Evolutionary conservation across 2,797 vertebrate species (phyloP).

Genomic region (Naso thynnoides): DNA sequence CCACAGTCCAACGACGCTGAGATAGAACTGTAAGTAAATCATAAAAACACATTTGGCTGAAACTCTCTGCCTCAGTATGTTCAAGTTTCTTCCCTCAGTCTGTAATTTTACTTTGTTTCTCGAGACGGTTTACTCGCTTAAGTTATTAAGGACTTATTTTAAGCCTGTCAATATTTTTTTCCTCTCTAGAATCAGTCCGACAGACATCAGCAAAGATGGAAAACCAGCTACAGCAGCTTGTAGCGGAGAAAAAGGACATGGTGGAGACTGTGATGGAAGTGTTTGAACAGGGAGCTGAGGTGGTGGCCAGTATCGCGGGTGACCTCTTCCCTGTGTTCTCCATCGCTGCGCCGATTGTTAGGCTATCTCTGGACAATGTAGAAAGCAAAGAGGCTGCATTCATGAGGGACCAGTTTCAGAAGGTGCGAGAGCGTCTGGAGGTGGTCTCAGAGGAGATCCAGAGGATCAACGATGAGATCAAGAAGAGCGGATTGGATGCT

Average conservation of each 20-base stretch:
- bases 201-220: constrained; percentile 69
- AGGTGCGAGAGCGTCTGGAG: constrained; percentile 84
- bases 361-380: constrained; percentile 83
- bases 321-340: constrained; percentile 86
- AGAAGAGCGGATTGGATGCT: constrained; percentile 79
- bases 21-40: constrained; percentile 61
- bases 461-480: constrained; percentile 83
- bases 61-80: neutral
- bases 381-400: constrained; percentile 85
- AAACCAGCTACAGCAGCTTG: constrained; percentile 74
- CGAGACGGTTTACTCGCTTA: neutral
- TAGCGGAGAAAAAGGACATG: constrained; percentile 81
- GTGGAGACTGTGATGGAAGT: constrained; percentile 85
- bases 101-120: neutral
- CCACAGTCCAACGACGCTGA: constrained; percentile 42
- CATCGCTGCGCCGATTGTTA: constrained; percentile 84
- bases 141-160: neutral
- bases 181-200: constrained; percentile 28
- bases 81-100: neutral
- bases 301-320: constrained; percentile 82
- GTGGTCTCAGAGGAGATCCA: constrained; percentile 82
- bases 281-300: constrained; percentile 85
- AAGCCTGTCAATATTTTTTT: neutral
- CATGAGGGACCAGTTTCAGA: constrained; percentile 88
- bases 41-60: neutral